phyloP scores from a whole-genome alignment of 2,888 invertebrate genomes.

The Heliconius aoede region DNA sequence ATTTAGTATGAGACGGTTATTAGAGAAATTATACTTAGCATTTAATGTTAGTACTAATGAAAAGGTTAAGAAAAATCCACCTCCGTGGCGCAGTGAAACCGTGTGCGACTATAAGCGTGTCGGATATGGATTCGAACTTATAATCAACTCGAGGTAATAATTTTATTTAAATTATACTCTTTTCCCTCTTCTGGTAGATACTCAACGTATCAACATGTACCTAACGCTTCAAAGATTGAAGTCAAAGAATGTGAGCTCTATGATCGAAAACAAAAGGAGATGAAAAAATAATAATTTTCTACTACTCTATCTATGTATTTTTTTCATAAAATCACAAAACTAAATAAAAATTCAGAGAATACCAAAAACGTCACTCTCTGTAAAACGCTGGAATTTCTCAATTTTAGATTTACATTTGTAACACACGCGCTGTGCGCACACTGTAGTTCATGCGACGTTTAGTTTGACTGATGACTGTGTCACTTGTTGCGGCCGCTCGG shows the following conservation, averaged over 20 bases:
- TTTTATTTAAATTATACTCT: too few relatives aligned
- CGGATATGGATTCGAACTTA: too few relatives aligned
- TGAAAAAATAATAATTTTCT: neutral
- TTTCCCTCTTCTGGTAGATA: too few relatives aligned
- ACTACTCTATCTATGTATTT: neutral
- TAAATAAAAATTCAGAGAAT: neutral
- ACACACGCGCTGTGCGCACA: neutral
- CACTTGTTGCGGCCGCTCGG: conserved; percentile 51
- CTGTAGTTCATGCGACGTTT: conserved; percentile 56
- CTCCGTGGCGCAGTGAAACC: too few relatives aligned
- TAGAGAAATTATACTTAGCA: conserved; percentile 18
- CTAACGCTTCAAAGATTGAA: too few relatives aligned
- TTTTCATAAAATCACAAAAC: neutral
- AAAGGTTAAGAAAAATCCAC: too few relatives aligned
- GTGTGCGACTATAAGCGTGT: too few relatives aligned
- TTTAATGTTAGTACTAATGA: neutral
- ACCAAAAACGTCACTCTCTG: neutral
- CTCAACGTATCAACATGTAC: too few relatives aligned
- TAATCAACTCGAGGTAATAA: too few relatives aligned
- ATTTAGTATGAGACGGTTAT: conserved; percentile 19
- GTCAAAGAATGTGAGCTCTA: too few relatives aligned
- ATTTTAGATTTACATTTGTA: conserved; percentile 20
- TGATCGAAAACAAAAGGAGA: too few relatives aligned
- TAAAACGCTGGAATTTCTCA: conserved; percentile 15
- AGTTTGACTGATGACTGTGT: conserved; percentile 58